phyloP scores from a whole-genome alignment of 2,113 vertebrate genomes.

The Bucco capensis region DNA sequence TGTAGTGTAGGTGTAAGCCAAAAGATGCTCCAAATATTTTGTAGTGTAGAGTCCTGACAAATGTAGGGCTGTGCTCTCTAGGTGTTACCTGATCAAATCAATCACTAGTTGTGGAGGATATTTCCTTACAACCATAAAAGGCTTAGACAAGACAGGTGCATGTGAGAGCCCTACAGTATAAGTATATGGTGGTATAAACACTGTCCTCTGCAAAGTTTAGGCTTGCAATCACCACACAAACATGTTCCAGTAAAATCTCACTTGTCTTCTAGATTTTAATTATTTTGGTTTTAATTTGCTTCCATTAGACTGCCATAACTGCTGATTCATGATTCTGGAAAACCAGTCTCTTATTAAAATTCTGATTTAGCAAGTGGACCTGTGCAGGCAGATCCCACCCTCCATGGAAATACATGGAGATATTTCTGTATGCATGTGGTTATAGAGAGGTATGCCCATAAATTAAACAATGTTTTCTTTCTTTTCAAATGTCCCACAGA shows the following conservation, averaged over 20 bases:
- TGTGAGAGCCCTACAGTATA: rapidly evolving
- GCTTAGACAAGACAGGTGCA: not conserved
- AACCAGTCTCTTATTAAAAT: not conserved
- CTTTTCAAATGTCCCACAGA: not conserved
- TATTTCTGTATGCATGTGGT: not conserved
- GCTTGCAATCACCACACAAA: not conserved
- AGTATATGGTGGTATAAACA: not conserved
- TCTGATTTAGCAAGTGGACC: conserved; percentile 6
- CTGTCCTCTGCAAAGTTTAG: not conserved
- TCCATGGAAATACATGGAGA: not conserved
- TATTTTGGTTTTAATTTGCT: not conserved
- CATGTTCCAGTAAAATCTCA: not conserved
- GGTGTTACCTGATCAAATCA: not conserved
- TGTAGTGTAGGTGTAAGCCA: rapidly evolving
- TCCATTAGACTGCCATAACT: conserved; percentile 8
- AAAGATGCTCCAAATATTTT: not conserved
- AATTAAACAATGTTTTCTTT: not conserved
- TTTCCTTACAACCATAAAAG: not conserved
- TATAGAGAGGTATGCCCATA: not conserved
- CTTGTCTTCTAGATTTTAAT: not conserved
- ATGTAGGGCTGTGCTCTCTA: not conserved
- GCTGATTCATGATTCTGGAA: not conserved
- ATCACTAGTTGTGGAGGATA: not conserved
- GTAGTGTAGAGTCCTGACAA: not conserved
- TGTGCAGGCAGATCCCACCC: not conserved